phyloP scores from a whole-genome alignment of 2,888 invertebrate genomes.

The Uloborus plumipes region DNA sequence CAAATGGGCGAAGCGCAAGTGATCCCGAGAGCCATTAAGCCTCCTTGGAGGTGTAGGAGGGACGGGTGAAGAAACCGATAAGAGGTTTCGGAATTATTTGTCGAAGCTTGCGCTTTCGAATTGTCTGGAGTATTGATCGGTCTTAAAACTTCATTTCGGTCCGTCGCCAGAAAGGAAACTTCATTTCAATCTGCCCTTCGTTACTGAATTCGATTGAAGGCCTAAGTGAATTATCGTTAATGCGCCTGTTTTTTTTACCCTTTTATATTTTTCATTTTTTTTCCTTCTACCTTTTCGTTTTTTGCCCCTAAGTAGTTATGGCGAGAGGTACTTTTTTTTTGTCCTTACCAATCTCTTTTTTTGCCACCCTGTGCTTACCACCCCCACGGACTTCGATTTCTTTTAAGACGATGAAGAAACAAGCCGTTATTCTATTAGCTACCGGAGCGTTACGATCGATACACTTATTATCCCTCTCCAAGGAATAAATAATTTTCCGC shows the following conservation, averaged over 20 bases:
- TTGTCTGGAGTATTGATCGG: slow-evolving; percentile 50
- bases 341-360: slow-evolving; percentile 1
- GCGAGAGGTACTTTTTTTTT: slow-evolving; percentile 11
- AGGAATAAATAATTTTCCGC: slow-evolving; percentile 60
- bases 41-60: no score
- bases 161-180: slow-evolving; percentile 35
- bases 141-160: slow-evolving; percentile 61
- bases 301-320: slow-evolving; percentile 49
- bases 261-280: not conserved
- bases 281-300: slow-evolving; percentile 4
- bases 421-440: slow-evolving; percentile 53
- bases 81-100: slow-evolving; percentile 61
- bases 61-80: slow-evolving; percentile 47
- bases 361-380: not conserved
- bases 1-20: not conserved
- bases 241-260: slow-evolving; percentile 39
- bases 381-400: slow-evolving; percentile 10
- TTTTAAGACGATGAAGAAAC: slow-evolving; percentile 47
- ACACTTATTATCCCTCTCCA: slow-evolving; percentile 56
- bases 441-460: slow-evolving; percentile 38
- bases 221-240: slow-evolving; percentile 64
- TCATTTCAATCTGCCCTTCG: slow-evolving; percentile 58
- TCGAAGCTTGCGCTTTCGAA: slow-evolving; percentile 33
- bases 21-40: slow-evolving; percentile 44
- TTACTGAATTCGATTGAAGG: slow-evolving; percentile 56